Evolutionary conservation across 1,140 invertebrate species (phyloP).

Genomic region (Pachypsylla venusta): DNA sequence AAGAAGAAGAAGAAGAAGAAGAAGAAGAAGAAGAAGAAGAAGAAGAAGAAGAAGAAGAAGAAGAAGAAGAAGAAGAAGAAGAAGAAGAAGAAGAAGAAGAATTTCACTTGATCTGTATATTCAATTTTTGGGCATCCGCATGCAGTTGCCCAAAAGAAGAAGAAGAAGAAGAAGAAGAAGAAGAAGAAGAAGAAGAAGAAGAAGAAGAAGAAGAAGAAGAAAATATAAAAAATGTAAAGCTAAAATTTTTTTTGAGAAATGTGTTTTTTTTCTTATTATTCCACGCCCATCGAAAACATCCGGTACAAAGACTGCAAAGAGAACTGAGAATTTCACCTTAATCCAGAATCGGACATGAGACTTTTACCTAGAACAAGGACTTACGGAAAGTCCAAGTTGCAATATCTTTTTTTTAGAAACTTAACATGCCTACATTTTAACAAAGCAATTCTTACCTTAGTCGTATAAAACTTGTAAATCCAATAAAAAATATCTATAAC

Average conservation of each 20-base stretch:
- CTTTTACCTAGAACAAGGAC: too few species aligned
- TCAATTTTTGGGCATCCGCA: background rate
- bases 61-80: constrained; percentile 2
- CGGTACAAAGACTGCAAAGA: too few species aligned
- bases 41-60: constrained; percentile 2
- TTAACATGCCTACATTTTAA: too few species aligned
- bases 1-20: background rate
- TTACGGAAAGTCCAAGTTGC: too few species aligned
- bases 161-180: constrained; percentile 8
- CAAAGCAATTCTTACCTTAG: too few species aligned
- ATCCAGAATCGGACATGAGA: too few species aligned
- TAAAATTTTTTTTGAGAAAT: background rate
- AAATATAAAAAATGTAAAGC: background rate
- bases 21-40: background rate
- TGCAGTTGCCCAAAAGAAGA: background rate
- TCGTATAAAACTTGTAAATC: too few species aligned
- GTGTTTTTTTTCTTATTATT: too few species aligned
- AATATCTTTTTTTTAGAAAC: too few species aligned
- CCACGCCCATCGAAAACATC: too few species aligned
- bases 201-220: background rate
- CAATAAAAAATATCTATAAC: too few species aligned
- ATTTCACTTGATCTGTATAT: background rate
- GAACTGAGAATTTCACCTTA: too few species aligned
- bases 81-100: background rate
- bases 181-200: background rate